Evolutionary conservation across 2,888 invertebrate genomes (phyloP).

Genomic region (Latheticus oryzae): DNA sequence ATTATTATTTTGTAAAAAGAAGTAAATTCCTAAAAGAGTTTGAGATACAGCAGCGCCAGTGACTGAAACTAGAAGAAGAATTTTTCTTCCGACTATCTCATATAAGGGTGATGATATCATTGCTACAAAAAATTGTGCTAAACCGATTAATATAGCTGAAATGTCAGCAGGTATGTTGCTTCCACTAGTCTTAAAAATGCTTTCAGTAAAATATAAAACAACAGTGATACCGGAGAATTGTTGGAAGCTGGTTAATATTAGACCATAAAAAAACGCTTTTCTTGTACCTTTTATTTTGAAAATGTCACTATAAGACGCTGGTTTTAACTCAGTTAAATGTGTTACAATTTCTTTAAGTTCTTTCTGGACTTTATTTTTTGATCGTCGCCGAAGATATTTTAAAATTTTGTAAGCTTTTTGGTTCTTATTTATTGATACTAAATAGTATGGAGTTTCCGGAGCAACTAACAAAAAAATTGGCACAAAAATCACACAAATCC

Average conservation of each 20-base stretch:
- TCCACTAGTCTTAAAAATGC: conserved; percentile 75
- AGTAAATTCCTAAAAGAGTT: conserved; percentile 71
- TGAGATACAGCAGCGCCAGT: conserved; percentile 74
- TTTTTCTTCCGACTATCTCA: conserved; percentile 78
- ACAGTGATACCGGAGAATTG: conserved; percentile 50
- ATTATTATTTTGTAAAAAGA: conserved; percentile 68
- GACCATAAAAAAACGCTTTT: conserved; percentile 44
- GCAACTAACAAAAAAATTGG: conserved; percentile 43
- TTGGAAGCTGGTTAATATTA: conserved; percentile 45
- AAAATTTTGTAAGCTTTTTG: conserved; percentile 70
- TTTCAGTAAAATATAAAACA: conserved; percentile 50
- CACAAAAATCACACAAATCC: conserved; percentile 45
- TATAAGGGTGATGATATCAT: conserved; percentile 78
- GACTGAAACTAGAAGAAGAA: conserved; percentile 77
- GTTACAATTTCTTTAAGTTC: conserved; percentile 46
- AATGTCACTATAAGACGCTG: conserved; percentile 18
- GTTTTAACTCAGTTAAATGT: conserved; percentile 15
- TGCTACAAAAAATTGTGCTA: conserved; percentile 79
- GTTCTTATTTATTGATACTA: conserved; percentile 65
- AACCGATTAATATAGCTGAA: conserved; percentile 82
- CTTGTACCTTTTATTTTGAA: conserved; percentile 24
- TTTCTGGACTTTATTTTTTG: conserved; percentile 12
- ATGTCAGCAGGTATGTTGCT: conserved; percentile 70
- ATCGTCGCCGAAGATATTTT: conserved; percentile 12
- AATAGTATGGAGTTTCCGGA: conserved; percentile 50